Conservation (phyloP, 2,797 vertebrate genomes). For the Mionectes olivaceus region DNA sequence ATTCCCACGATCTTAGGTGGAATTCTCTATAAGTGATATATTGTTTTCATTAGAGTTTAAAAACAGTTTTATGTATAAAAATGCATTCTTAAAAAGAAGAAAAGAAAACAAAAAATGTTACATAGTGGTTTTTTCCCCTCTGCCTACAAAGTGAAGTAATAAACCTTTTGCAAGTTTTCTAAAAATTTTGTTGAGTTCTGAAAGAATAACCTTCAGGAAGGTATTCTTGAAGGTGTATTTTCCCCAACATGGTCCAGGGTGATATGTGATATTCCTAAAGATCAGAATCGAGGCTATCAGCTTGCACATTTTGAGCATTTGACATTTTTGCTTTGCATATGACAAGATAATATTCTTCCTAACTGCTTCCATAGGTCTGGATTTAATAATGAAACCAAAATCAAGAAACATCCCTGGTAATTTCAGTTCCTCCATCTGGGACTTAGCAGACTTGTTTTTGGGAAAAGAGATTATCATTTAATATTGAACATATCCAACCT, state of each 20-base stretch:
- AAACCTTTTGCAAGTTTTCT: neutral
- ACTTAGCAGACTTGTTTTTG: neutral
- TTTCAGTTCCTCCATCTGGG: neutral
- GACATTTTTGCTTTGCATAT: neutral
- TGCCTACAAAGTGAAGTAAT: neutral
- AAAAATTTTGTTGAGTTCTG: neutral
- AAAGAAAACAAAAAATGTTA: neutral
- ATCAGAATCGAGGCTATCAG: neutral
- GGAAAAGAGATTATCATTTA: neutral
- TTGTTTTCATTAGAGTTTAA: slow-evolving; percentile 49
- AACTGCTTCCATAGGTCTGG: neutral
- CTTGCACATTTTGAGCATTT: neutral
- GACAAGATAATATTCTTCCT: neutral
- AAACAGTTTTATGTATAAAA: slow-evolving; percentile 37
- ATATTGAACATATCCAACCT: neutral
- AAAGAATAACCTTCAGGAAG: neutral
- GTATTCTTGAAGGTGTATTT: neutral
- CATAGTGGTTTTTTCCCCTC: neutral
- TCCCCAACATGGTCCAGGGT: neutral
- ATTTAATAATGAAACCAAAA: neutral
- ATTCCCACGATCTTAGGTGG: slow-evolving; percentile 31
- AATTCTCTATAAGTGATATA: slow-evolving; percentile 54
- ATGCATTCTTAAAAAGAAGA: neutral
- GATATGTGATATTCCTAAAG: neutral
- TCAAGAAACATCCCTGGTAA: rapidly evolving